A percentile compares a stretch with the other conserved stretches of the same genome.
Evolutionary conservation across 2,888 invertebrate species (phyloP).

Genomic region (Papilio demoleus): DNA sequence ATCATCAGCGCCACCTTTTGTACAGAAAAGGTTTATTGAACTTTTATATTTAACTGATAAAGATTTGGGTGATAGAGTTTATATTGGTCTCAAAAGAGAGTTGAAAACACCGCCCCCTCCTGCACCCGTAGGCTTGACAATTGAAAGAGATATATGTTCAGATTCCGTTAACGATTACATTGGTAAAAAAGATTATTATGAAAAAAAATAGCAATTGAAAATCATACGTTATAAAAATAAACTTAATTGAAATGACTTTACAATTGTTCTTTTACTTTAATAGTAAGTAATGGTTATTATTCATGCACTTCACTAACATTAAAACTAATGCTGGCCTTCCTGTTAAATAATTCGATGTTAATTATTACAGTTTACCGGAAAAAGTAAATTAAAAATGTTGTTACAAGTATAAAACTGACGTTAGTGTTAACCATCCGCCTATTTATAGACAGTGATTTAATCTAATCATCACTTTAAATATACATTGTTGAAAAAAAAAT

Average conservation of each 20-base stretch:
- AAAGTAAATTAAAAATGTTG: background rate
- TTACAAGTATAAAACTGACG: background rate
- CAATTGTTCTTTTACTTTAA: no score
- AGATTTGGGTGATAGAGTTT: constrained; percentile 20
- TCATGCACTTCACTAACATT: no score
- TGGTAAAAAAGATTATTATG: background rate
- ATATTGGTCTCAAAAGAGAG: constrained; percentile 9
- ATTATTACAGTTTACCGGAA: background rate
- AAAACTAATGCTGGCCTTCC: background rate
- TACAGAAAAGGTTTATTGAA: constrained; percentile 74
- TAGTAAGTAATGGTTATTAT: no score
- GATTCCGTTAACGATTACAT: background rate
- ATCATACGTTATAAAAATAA: background rate
- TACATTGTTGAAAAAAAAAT: background rate
- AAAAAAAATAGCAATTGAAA: background rate
- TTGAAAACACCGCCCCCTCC: background rate
- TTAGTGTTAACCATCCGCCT: background rate
- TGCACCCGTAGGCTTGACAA: background rate
- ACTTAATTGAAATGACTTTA: background rate
- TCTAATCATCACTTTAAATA: background rate
- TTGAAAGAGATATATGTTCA: constrained; percentile 14
- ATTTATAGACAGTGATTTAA: constrained; percentile 8
- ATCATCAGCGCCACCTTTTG: constrained; percentile 63
- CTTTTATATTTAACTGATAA: constrained; percentile 30
- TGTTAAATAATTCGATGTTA: background rate